phyloP scores from a whole-genome alignment of 2,113 vertebrate genomes.

The Rhombomys opimus region DNA sequence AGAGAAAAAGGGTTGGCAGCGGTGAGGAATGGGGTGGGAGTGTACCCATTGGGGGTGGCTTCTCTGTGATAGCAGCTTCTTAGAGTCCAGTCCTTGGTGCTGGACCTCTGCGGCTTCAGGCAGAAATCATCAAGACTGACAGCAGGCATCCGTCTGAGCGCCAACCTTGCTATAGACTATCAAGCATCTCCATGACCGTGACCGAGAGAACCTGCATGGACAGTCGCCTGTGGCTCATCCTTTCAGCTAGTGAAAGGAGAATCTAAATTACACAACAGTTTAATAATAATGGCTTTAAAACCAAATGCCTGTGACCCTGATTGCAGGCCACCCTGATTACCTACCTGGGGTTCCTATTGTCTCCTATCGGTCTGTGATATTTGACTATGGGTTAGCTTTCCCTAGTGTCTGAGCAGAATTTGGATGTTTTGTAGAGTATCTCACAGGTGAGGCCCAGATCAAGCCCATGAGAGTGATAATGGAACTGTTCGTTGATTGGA shows the following conservation, averaged over 20 bases:
- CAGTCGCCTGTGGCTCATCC: background rate
- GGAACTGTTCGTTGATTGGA: background rate
- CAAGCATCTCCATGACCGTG: background rate
- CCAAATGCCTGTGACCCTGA: background rate
- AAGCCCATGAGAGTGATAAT: background rate
- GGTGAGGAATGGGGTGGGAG: background rate
- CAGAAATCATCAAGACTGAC: background rate
- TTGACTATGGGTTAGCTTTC: background rate
- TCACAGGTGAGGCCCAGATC: background rate
- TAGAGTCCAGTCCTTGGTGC: background rate
- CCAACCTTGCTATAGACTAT: background rate
- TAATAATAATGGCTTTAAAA: slow-evolving; percentile 29
- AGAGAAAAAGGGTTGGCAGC: background rate
- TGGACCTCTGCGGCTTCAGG: background rate
- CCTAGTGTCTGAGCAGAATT: background rate
- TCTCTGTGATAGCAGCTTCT: background rate
- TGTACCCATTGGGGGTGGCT: background rate
- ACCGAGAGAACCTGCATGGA: background rate
- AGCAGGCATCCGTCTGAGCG: background rate
- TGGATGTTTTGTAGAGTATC: background rate
- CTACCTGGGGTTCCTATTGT: background rate
- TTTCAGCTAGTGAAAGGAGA: slow-evolving; percentile 8
- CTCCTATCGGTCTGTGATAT: background rate
- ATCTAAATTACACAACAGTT: background rate
- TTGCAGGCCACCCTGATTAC: background rate